phyloP scores from a whole-genome alignment of 2,113 vertebrate species.

The Eudyptes chrysolophus region DNA sequence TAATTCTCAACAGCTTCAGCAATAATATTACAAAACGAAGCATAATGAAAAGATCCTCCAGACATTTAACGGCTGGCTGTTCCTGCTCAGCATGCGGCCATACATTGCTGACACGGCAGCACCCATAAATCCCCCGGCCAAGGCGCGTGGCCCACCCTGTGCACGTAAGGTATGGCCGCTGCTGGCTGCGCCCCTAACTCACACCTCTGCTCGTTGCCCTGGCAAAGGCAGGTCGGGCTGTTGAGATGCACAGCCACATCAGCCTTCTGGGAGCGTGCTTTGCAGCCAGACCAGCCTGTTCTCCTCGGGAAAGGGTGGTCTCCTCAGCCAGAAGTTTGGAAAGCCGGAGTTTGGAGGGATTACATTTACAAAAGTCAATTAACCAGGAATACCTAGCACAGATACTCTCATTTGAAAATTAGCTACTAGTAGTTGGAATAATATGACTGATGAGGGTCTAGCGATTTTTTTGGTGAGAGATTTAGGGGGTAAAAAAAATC shows the following conservation, averaged over 20 bases:
- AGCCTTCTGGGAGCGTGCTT: fast-evolving
- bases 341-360: not conserved
- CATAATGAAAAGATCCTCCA: not conserved
- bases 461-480: not conserved
- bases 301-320: not conserved
- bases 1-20: not conserved
- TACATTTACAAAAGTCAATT: not conserved
- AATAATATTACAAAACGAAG: not conserved
- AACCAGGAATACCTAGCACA: not conserved
- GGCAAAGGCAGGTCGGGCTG: not conserved
- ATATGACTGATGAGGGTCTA: not conserved
- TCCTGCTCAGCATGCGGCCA: not conserved
- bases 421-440: not conserved
- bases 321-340: not conserved
- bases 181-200: not conserved
- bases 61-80: not conserved
- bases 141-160: fast-evolving
- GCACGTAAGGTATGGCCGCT: fast-evolving
- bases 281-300: not conserved
- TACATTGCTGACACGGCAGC: fast-evolving
- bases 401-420: not conserved
- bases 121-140: fast-evolving
- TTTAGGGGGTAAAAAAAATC: not conserved
- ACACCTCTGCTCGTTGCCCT: not conserved
- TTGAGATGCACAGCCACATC: fast-evolving